phyloP scores from a whole-genome alignment of 2,888 invertebrate genomes.

The Nipponacmea schrenckii region DNA sequence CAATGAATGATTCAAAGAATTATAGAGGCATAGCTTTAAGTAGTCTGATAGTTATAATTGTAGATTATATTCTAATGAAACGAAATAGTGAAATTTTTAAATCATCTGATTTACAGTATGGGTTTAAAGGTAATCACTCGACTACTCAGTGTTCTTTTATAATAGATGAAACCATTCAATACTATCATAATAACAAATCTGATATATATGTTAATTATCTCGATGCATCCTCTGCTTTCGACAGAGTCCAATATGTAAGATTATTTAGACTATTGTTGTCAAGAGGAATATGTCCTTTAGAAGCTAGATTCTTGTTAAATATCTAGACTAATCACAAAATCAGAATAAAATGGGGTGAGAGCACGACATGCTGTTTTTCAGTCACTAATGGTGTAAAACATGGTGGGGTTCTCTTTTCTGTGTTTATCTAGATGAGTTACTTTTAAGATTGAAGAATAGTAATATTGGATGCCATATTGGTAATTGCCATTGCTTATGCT shows the following conservation, averaged over 20 bases:
- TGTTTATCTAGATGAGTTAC: slow-evolving; percentile 15
- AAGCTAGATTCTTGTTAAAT: no score
- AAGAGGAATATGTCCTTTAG: slow-evolving; percentile 1
- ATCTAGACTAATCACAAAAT: no score
- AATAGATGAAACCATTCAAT: no score
- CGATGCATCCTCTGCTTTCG: background rate
- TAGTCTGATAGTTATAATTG: background rate
- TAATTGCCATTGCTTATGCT: slow-evolving; percentile 11
- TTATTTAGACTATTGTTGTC: background rate
- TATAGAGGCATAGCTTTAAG: background rate
- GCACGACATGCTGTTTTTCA: slow-evolving; percentile 9
- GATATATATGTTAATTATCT: background rate
- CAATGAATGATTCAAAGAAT: background rate
- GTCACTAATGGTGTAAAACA: slow-evolving; percentile 16
- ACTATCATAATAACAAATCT: background rate
- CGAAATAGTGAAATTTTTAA: background rate
- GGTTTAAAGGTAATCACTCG: background rate
- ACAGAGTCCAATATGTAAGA: background rate
- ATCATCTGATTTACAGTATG: background rate
- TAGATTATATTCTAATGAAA: background rate
- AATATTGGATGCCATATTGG: slow-evolving; percentile 11
- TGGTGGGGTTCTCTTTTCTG: slow-evolving; percentile 21
- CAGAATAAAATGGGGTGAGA: background rate
- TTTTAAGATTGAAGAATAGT: slow-evolving; percentile 11
- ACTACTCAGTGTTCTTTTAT: background rate